phyloP scores from a whole-genome alignment of 1,140 invertebrate species.

The Neodiprion virginianus region DNA sequence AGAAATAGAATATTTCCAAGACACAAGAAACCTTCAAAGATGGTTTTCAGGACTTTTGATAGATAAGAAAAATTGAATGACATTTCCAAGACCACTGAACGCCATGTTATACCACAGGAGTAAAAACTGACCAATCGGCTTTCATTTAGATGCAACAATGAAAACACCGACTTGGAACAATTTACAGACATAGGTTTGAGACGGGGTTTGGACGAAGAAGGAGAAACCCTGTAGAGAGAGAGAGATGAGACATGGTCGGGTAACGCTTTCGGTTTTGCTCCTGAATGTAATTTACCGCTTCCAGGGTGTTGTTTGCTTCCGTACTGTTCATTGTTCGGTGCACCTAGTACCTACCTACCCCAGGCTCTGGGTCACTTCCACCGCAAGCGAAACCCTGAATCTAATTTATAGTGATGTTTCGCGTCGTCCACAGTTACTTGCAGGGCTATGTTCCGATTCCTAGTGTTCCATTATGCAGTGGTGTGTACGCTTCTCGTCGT shows the following conservation, averaged over 20 bases:
- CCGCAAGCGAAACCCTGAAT: slow-evolving; percentile 30
- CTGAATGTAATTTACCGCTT: background rate
- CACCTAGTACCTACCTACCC: background rate
- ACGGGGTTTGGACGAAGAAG: too few species aligned
- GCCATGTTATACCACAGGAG: too few species aligned
- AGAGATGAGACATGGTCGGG: background rate
- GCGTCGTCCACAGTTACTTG: slow-evolving; percentile 56
- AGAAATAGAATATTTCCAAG: too few species aligned
- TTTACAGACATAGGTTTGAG: too few species aligned
- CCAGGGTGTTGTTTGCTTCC: background rate
- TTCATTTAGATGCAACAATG: too few species aligned
- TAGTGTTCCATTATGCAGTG: slow-evolving; percentile 57
- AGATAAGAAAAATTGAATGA: too few species aligned
- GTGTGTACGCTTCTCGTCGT: background rate
- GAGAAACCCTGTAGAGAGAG: too few species aligned
- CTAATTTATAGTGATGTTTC: slow-evolving; percentile 61
- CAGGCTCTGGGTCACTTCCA: background rate
- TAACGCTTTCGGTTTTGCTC: slow-evolving; percentile 1
- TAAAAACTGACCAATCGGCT: too few species aligned
- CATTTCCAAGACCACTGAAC: too few species aligned
- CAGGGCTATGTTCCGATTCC: slow-evolving; percentile 57
- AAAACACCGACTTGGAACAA: too few species aligned
- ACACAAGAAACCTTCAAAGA: too few species aligned
- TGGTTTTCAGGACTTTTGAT: too few species aligned
- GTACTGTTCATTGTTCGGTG: background rate